A percentile compares a stretch with the other conserved stretches of the same genome.
Conservation (phyloP, 2,113 vertebrate genomes). For the Theropithecus gelada region DNA sequence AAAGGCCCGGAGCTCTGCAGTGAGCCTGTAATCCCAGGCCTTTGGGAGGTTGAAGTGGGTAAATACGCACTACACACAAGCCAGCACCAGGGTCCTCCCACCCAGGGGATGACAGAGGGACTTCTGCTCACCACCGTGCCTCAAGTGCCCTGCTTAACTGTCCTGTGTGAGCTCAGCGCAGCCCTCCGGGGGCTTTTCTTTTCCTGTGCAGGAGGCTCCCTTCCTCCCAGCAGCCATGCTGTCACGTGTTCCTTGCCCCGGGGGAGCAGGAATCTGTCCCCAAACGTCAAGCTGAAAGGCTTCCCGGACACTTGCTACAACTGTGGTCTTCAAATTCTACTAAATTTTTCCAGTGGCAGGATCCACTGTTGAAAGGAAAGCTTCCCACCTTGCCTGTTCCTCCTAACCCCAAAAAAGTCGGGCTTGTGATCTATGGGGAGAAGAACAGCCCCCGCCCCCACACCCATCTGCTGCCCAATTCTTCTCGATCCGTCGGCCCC, state of each 20-base stretch:
- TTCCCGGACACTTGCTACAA: not conserved
- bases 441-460: rapidly evolving
- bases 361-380: not conserved
- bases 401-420: not conserved
- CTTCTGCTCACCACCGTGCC: not conserved
- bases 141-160: not conserved
- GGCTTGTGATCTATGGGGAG: not conserved
- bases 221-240: not conserved
- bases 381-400: not conserved
- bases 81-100: not conserved
- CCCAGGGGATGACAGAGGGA: not conserved
- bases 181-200: not conserved
- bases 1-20: not conserved
- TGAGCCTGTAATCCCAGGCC: no score
- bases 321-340: not conserved
- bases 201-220: not conserved
- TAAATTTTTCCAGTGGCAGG: not conserved
- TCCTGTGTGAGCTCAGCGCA: not conserved
- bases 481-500: not conserved
- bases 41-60: no score
- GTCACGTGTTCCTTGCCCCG: not conserved
- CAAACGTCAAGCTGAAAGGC: not conserved
- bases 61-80: not conserved
- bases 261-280: not conserved
- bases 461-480: rapidly evolving